These are phyloP conservation scores for Sinonovacula constricta DNA, from an alignment of 1,140 invertebrate genomes.

Conservation along the genomic window DNA sequence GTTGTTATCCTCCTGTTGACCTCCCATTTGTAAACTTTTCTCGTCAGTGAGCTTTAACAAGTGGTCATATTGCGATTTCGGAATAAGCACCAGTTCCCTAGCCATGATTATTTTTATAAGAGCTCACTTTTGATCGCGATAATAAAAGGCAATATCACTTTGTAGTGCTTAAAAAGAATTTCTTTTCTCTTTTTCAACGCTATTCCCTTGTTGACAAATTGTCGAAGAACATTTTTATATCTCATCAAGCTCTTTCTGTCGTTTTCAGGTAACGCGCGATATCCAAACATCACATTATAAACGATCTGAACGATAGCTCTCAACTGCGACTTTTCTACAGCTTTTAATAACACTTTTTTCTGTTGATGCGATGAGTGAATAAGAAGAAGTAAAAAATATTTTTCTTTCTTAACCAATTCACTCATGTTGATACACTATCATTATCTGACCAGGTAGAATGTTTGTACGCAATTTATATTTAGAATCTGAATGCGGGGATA, in stretches of 20 bases:
- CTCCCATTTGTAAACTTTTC: too few relatives aligned
- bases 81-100: too few relatives aligned
- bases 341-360: conserved; percentile 30
- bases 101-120: too few relatives aligned
- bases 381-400: conserved; percentile 15
- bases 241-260: conserved; percentile 21
- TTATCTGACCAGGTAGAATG: conserved; percentile 28
- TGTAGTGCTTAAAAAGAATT: conserved; percentile 19
- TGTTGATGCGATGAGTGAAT: conserved; percentile 18
- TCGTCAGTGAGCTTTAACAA: too few relatives aligned
- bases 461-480: conserved; percentile 29
- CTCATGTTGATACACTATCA: conserved; percentile 22
- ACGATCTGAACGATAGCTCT: conserved; percentile 35
- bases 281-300: conserved; percentile 15
- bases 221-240: conserved; percentile 23
- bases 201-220: too few relatives aligned
- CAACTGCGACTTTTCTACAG: conserved; percentile 27
- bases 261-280: conserved; percentile 17
- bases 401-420: conserved; percentile 30
- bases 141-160: conserved; percentile 29
- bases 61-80: too few relatives aligned
- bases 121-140: too few relatives aligned
- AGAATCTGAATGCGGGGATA: too few relatives aligned
- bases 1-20: background rate
- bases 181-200: conserved; percentile 34